Percentiles rank a stretch among this genome's conserved stretches.
These are phyloP conservation scores for Chaetorhynchus papuensis DNA, from an alignment of 2,113 vertebrate genomes.

Conservation along the genomic window DNA sequence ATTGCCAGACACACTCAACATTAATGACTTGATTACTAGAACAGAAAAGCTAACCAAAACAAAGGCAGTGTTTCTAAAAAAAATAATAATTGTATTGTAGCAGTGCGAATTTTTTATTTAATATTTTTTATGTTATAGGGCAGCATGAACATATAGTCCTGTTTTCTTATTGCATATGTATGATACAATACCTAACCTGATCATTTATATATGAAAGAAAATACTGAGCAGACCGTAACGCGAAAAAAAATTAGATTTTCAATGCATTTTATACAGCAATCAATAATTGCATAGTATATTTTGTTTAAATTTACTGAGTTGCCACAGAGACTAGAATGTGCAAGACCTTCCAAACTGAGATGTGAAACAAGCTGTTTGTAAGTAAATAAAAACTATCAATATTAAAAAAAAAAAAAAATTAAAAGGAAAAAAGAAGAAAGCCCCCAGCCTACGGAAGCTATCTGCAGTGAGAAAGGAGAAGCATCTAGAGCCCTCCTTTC, in stretches of 20 bases:
- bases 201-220: conserved; percentile 39
- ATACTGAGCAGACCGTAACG: conserved; percentile 11
- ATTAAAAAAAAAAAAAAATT: neutral
- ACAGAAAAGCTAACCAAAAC: conserved; percentile 61
- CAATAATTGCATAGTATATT: conserved; percentile 1
- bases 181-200: neutral
- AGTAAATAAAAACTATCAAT: conserved; percentile 25
- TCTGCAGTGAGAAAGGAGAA: conserved; percentile 50
- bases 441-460: neutral
- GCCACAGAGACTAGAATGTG: neutral
- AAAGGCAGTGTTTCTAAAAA: conserved; percentile 19
- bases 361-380: neutral
- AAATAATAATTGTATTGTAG: conserved; percentile 13
- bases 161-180: neutral
- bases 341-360: neutral
- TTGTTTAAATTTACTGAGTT: conserved; percentile 34
- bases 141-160: neutral
- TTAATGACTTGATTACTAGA: conserved; percentile 66
- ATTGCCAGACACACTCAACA: conserved; percentile 59
- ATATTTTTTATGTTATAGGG: neutral
- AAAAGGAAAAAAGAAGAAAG: neutral
- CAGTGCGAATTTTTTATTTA: neutral
- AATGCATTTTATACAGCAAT: conserved; percentile 12
- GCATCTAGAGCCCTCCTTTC: conserved; percentile 61
- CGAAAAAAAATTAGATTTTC: neutral